phyloP scores from a whole-genome alignment of 2,113 vertebrate species.

The Marcusenius ussheri region DNA sequence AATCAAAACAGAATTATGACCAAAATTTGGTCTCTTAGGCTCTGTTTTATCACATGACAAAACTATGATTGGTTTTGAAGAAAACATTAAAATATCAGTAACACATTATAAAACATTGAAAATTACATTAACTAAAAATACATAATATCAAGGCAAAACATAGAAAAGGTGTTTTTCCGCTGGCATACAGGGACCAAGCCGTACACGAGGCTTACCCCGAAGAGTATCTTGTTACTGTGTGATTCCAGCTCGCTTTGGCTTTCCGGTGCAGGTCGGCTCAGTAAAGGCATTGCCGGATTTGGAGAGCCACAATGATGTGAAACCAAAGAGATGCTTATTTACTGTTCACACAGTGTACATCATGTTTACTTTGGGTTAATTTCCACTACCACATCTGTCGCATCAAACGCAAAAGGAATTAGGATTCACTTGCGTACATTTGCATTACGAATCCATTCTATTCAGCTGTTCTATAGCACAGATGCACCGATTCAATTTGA shows the following conservation, averaged over 20 bases:
- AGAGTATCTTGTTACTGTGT: too few species aligned
- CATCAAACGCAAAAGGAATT: not conserved
- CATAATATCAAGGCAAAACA: too few species aligned
- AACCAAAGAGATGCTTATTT: not conserved
- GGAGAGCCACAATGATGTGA: not conserved
- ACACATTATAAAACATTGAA: too few species aligned
- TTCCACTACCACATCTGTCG: not conserved
- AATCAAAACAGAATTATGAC: not conserved
- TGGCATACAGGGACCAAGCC: too few species aligned
- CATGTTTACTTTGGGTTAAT: not conserved
- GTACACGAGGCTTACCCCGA: too few species aligned
- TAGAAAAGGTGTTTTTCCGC: too few species aligned
- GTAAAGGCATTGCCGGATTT: not conserved
- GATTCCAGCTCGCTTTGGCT: too few species aligned
- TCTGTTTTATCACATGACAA: not conserved
- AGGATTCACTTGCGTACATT: not conserved
- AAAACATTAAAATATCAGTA: not conserved
- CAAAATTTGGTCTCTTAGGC: not conserved
- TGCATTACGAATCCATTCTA: not conserved
- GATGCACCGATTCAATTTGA: not conserved
- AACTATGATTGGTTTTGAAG: not conserved
- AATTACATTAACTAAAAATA: not conserved
- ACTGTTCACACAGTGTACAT: not conserved
- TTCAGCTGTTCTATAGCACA: not conserved
- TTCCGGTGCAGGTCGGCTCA: too few species aligned